Evolutionary conservation across 1,140 invertebrate species (phyloP), one percentile per base, ranked within the genome.

Genomic region (Drosophila arawakana): DNA sequence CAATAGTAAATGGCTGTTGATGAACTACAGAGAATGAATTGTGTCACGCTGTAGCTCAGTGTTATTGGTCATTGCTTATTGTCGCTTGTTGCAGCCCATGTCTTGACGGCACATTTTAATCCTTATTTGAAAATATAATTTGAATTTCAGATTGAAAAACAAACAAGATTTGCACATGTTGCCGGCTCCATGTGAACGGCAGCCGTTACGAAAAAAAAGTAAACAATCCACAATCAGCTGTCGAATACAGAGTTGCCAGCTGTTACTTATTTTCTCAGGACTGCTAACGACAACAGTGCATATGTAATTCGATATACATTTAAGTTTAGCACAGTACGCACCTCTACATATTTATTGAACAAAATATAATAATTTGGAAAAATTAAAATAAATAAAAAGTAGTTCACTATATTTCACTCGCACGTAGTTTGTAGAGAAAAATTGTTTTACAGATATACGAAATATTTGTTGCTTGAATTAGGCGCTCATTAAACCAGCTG

Each of bases 221-320:
- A 73, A 73, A 61, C 71, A 69, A 73, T 49, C 49, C 13, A 0
- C 10, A 10, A 65, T 37, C 73, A 76, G 73, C 73, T 72, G 73
- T 66, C 9, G 8, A 3, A 0, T 15, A 6, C 6, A 9, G 49
- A 10, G 49, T 39, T 70, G 67, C 67, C 67, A 70, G 25, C 9
- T 35, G 49, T 8, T 6, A 54, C 11, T 11, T 8, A 54, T 11
- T 15, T 13, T 1, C 13, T 7, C 30, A 63, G 67, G 44, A 59
- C n/a, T 43, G 25, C 49, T 44, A 30, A 5, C 11, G 18, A 43
- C 39, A 44, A 13, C 21, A 30, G 5, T 39, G 0, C 37, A 41
- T 11, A 41, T 41, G 3, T 11, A 41, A 30, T 39, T 39, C 37
- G 2, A 41, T 9, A 41, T 41, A 41, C 39, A 41, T 11, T 41